Conservation (phyloP, 2,888 invertebrate genomes). For the Endotricha flammealis region DNA sequence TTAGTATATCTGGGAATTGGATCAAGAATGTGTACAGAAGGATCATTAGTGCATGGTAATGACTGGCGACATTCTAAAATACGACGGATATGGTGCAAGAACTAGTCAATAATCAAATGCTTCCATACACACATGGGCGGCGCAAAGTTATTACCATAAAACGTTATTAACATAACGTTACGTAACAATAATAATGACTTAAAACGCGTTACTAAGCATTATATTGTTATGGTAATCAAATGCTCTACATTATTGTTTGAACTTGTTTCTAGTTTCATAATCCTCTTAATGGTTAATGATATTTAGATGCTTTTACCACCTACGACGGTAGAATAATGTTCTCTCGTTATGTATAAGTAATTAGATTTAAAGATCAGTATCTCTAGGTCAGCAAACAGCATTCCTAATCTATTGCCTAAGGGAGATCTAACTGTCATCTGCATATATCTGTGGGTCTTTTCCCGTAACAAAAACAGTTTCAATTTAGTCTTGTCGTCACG, state of each 20-base stretch:
- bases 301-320: background rate
- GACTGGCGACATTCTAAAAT: background rate
- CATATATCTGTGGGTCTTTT: too few relatives aligned
- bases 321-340: too few relatives aligned
- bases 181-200: slow-evolving; percentile 18
- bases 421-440: too few relatives aligned
- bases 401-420: too few relatives aligned
- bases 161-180: slow-evolving; percentile 23
- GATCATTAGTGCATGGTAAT: too few relatives aligned
- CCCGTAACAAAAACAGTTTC: too few relatives aligned
- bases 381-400: too few relatives aligned
- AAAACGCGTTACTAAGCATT: slow-evolving; percentile 12
- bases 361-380: too few relatives aligned
- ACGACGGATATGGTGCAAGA: background rate
- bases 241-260: slow-evolving; percentile 24
- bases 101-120: background rate
- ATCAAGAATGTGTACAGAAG: too few relatives aligned
- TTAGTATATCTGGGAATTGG: too few relatives aligned
- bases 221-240: slow-evolving; percentile 19
- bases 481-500: too few relatives aligned
- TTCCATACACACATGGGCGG: slow-evolving; percentile 21
- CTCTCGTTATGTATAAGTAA: too few relatives aligned
- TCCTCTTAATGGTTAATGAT: slow-evolving; percentile 5
- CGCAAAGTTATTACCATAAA: slow-evolving; percentile 20
- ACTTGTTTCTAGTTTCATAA: slow-evolving; percentile 16